A percentile compares a stretch with the other conserved stretches of the same genome.
Evolutionary conservation across 2,797 vertebrate species (phyloP).

Genomic region (Danio jaintianensis): DNA sequence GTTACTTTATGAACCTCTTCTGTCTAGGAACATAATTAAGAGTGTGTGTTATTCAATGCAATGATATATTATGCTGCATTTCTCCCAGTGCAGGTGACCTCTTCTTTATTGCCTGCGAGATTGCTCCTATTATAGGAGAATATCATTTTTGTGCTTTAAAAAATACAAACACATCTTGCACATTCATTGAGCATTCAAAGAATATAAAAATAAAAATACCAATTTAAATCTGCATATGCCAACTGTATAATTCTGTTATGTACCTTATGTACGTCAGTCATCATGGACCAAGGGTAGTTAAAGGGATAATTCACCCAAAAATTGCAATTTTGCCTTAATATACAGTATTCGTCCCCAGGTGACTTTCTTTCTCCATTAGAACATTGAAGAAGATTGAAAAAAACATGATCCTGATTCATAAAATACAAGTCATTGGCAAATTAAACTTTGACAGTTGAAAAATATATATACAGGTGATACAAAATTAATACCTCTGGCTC

Average conservation of each 20-base stretch:
- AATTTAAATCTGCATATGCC: neutral
- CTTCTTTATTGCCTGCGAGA: neutral
- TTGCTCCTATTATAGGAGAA: neutral
- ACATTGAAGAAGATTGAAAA: too few species aligned
- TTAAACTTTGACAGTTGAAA: too few species aligned
- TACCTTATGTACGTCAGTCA: too few species aligned
- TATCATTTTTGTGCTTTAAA: neutral
- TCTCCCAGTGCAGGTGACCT: neutral
- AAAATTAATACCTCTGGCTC: too few species aligned
- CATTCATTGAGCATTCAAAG: neutral
- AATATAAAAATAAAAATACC: neutral
- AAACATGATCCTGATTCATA: too few species aligned
- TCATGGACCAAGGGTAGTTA: too few species aligned
- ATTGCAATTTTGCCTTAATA: too few species aligned
- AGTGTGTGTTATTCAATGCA: constrained; percentile 36
- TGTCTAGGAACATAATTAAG: constrained; percentile 70
- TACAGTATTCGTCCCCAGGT: too few species aligned
- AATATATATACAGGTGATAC: too few species aligned
- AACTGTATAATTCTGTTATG: neutral
- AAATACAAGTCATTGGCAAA: too few species aligned
- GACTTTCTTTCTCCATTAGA: too few species aligned
- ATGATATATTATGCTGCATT: constrained; percentile 25
- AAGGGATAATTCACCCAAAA: too few species aligned
- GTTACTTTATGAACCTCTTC: neutral
- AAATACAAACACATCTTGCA: neutral